A percentile compares a stretch with the other conserved stretches of the same genome.
Conservation (phyloP, 2,797 vertebrate species). For the Cuculus canorus region DNA sequence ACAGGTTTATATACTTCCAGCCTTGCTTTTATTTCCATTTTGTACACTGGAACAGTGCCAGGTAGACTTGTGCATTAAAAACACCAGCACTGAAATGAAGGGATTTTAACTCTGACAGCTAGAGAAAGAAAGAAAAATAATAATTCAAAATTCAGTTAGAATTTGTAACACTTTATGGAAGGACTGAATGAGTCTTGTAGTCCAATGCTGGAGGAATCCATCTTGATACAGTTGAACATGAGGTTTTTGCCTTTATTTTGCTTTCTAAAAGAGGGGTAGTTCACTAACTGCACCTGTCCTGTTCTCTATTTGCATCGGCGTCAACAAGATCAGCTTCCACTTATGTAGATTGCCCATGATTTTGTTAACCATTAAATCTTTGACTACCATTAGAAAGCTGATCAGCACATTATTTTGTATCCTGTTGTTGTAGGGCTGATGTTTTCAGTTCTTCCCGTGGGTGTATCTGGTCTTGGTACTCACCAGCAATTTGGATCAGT, state of each 20-base stretch:
- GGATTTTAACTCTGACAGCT: neutral
- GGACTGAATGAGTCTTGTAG: neutral
- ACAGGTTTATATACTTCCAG: neutral
- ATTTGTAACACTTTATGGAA: neutral
- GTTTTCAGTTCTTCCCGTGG: neutral
- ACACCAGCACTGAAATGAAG: neutral
- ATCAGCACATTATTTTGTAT: neutral
- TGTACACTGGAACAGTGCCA: neutral
- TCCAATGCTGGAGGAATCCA: accelerated
- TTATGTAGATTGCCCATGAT: neutral
- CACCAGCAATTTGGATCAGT: neutral
- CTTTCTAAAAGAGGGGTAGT: neutral
- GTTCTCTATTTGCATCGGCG: neutral
- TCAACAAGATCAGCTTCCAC: neutral
- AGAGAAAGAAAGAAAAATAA: neutral
- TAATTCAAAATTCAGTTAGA: neutral
- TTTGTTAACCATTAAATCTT: neutral
- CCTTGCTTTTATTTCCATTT: neutral
- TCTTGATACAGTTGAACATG: neutral
- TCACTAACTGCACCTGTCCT: neutral
- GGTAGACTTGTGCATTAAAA: neutral
- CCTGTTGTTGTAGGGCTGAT: neutral
- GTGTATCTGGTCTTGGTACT: accelerated
- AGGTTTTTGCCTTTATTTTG: neutral
- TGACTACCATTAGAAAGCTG: neutral